Evolutionary conservation across 2,113 vertebrate species (phyloP).

Genomic region (Forbesichthys agassizii): DNA sequence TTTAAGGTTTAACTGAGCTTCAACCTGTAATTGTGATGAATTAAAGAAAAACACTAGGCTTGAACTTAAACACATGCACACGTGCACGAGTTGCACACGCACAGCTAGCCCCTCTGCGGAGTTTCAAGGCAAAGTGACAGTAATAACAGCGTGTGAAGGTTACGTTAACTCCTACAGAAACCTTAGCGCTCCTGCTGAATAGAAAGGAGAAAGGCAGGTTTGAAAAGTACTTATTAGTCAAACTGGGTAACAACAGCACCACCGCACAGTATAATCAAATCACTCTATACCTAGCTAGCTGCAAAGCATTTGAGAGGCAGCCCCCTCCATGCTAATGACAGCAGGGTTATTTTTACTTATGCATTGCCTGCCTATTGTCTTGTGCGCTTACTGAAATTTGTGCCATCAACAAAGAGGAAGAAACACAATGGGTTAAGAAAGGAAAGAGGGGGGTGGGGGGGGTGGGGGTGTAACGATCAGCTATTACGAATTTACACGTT

Average conservation of each 20-base stretch:
- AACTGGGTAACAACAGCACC: conserved; percentile 83
- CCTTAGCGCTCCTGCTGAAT: conserved; percentile 61
- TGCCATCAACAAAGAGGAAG: conserved; percentile 80
- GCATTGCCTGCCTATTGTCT: conserved; percentile 85
- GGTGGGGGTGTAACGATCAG: conserved; percentile 72
- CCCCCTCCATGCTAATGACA: conserved; percentile 53
- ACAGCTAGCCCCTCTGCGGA: conserved; percentile 56
- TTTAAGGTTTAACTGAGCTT: conserved; percentile 1
- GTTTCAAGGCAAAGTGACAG: conserved; percentile 68
- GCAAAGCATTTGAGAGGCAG: conserved; percentile 51
- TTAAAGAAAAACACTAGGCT: neutral
- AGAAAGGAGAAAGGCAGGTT: conserved; percentile 61
- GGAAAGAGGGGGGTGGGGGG: conserved; percentile 72
- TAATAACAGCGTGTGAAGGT: conserved; percentile 75
- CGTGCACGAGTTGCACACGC: conserved; percentile 12
- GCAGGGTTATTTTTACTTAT: conserved; percentile 70
- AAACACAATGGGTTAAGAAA: conserved; percentile 64
- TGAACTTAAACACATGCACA: conserved; percentile 4
- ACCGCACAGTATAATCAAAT: conserved; percentile 86
- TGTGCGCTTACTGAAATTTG: conserved; percentile 83
- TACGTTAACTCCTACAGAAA: conserved; percentile 64
- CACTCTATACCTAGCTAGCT: conserved; percentile 66
- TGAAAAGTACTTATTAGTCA: conserved; percentile 84
- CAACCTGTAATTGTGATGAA: neutral
- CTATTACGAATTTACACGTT: conserved; percentile 71